Evolutionary conservation across 2,797 vertebrate genomes (phyloP).

Genomic region (Epinephelus awoara): DNA sequence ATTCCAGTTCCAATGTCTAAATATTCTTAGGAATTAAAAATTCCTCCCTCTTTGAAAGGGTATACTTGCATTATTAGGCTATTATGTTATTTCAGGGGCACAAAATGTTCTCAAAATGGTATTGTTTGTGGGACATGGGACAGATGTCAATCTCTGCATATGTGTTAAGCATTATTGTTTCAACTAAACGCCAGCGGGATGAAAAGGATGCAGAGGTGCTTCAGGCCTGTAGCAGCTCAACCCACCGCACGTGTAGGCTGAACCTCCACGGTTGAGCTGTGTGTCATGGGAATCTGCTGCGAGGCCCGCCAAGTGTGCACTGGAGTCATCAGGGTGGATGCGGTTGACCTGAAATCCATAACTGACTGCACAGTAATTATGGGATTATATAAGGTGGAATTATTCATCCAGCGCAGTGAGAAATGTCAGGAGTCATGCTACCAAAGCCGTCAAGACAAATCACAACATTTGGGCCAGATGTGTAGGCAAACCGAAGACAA

Average conservation of each 20-base stretch:
- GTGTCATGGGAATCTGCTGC: conserved; percentile 40
- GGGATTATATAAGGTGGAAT: conserved; percentile 58
- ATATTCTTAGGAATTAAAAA: no score
- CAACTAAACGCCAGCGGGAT: conserved; percentile 33
- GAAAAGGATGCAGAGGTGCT: conserved; percentile 36
- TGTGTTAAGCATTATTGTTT: conserved; percentile 27
- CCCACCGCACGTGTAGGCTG: background rate
- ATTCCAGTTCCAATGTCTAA: no score
- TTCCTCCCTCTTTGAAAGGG: no score
- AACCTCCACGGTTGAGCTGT: conserved; percentile 11
- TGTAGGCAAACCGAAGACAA: conserved; percentile 35
- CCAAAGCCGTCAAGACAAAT: conserved; percentile 53
- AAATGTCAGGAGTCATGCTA: conserved; percentile 56
- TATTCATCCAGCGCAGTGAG: conserved; percentile 49
- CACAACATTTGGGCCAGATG: conserved; percentile 31
- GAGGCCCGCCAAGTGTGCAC: conserved; percentile 27
- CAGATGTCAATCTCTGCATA: conserved; percentile 27
- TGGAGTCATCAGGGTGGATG: conserved; percentile 59
- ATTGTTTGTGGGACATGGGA: background rate
- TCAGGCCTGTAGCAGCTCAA: conserved; percentile 31
- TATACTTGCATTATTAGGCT: no score
- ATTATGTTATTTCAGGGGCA: no score
- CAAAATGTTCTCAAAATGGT: no score
- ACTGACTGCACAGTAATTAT: conserved; percentile 60
- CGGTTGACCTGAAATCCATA: conserved; percentile 64